These are phyloP conservation scores for Catamblyrhynchus diadema DNA, from an alignment of 2,797 vertebrate species.

Conservation along the genomic window DNA sequence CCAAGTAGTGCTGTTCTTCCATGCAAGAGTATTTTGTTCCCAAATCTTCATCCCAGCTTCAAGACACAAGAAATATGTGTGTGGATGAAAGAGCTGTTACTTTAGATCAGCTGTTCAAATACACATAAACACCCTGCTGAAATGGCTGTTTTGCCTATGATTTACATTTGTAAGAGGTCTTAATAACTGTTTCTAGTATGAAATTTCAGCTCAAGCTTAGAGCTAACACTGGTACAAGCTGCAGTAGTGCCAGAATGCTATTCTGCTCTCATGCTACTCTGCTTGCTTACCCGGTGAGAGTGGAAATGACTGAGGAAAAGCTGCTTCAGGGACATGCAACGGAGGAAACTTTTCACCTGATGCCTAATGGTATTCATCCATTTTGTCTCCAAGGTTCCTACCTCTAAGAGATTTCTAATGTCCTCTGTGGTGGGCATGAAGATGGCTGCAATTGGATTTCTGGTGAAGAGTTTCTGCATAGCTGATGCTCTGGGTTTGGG, in stretches of 20 bases:
- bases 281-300: background rate
- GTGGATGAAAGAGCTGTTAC: background rate
- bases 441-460: background rate
- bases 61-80: background rate
- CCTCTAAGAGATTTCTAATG: background rate
- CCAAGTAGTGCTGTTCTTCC: background rate
- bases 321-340: background rate
- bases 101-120: conserved; percentile 24
- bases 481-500: background rate
- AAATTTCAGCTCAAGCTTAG: background rate
- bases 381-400: background rate
- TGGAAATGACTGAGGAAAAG: background rate
- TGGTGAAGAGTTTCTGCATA: background rate
- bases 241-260: background rate
- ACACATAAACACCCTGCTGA: conserved; percentile 1
- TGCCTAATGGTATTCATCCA: background rate
- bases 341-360: background rate
- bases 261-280: background rate
- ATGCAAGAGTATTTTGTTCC: conserved; percentile 44
- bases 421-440: background rate
- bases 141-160: conserved; percentile 11
- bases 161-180: conserved; percentile 23
- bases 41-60: background rate
- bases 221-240: background rate
- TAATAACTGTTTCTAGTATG: background rate